A percentile compares a stretch with the other conserved stretches of the same genome.
Conservation (phyloP, 2,888 invertebrate species). For the Sisyra terminalis region DNA sequence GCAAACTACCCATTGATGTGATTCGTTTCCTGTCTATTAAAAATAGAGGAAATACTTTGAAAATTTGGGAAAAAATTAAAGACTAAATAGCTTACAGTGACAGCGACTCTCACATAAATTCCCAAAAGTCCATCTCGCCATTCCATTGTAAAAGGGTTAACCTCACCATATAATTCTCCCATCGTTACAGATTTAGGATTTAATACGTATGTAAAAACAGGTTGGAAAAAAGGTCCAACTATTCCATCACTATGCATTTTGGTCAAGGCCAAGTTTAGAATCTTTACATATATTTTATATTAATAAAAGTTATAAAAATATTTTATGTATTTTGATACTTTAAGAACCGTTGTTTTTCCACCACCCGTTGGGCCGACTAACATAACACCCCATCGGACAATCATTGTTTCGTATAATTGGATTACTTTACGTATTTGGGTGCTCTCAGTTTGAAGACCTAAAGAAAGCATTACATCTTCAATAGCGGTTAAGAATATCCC, state of each 20-base stretch:
- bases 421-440: constrained; percentile 60
- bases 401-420: constrained; percentile 80
- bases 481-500: constrained; percentile 54
- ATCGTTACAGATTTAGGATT: constrained; percentile 81
- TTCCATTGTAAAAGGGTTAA: constrained; percentile 68
- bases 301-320: no score
- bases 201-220: constrained; percentile 61
- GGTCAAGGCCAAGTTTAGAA: constrained; percentile 50
- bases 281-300: constrained; percentile 29
- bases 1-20: constrained; percentile 84
- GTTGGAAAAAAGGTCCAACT: constrained; percentile 43
- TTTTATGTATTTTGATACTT: constrained; percentile 27
- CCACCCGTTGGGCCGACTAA: constrained; percentile 80
- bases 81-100: constrained; percentile 27
- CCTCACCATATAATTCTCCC: constrained; percentile 78
- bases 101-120: constrained; percentile 40
- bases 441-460: constrained; percentile 46
- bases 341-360: constrained; percentile 64
- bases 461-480: constrained; percentile 31
- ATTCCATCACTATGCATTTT: constrained; percentile 43
- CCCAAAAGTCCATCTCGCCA: constrained; percentile 84
- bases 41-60: background rate
- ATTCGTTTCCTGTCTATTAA: constrained; percentile 25
- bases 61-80: background rate
- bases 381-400: constrained; percentile 86